phyloP scores from a whole-genome alignment of 2,888 invertebrate species.

The Lamellibrachia columna region DNA sequence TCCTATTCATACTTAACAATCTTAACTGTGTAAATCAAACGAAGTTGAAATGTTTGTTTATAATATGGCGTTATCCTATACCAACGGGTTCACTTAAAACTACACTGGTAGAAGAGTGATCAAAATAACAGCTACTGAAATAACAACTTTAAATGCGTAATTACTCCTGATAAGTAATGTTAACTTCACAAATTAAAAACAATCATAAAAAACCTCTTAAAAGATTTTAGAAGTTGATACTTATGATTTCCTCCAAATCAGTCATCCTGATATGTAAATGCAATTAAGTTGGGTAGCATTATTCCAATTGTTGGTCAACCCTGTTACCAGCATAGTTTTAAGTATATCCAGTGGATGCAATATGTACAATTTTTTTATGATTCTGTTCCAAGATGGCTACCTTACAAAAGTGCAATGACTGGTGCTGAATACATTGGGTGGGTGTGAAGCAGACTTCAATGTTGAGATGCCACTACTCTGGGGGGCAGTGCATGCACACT shows the following conservation, averaged over 20 bases:
- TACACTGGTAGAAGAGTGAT: neutral
- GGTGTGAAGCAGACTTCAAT: conserved; percentile 7
- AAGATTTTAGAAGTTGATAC: neutral
- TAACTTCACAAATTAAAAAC: neutral
- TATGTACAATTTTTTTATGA: neutral
- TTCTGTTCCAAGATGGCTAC: neutral
- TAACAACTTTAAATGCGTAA: neutral
- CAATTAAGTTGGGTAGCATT: neutral
- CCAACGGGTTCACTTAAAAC: neutral
- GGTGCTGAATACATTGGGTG: neutral
- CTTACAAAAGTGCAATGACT: neutral
- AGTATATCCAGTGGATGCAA: neutral
- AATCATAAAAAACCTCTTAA: too few relatives aligned
- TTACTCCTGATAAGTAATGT: neutral
- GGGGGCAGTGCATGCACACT: neutral
- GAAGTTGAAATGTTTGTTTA: neutral
- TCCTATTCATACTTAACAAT: neutral
- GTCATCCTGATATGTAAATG: neutral
- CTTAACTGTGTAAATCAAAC: neutral
- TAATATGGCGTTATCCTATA: neutral
- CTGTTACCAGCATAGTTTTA: neutral
- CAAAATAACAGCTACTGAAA: neutral
- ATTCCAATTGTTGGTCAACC: neutral
- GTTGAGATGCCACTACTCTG: neutral
- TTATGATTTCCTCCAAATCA: neutral